Percentiles rank a stretch among this genome's conserved stretches.
Conservation (phyloP, 2,888 invertebrate species). For the Brassicogethes aeneus region DNA sequence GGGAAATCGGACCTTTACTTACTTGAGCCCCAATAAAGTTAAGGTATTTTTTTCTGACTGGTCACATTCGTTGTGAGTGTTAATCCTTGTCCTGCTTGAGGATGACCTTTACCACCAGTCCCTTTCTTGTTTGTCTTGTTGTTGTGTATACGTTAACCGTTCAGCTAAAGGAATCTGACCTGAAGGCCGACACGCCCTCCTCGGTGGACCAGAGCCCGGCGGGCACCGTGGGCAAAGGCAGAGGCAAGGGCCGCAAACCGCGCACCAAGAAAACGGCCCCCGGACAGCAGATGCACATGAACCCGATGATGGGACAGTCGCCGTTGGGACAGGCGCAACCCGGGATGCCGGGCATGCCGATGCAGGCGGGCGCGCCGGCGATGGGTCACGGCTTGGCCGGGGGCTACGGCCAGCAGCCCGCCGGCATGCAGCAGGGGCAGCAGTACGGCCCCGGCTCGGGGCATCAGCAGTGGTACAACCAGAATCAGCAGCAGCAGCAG, state of each 20-base stretch:
- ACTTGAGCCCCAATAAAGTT: too few species aligned
- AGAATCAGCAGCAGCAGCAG: slow-evolving; percentile 39
- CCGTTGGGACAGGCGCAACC: slow-evolving; percentile 19
- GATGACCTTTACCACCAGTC: too few species aligned
- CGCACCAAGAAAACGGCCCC: slow-evolving; percentile 41
- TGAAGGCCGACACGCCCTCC: slow-evolving; percentile 59
- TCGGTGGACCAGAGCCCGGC: slow-evolving; percentile 58
- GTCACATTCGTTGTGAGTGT: too few species aligned
- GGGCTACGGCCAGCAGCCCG: slow-evolving; percentile 24
- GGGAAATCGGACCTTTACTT: too few species aligned
- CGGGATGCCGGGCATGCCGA: slow-evolving; percentile 26
- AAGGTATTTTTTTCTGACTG: too few species aligned
- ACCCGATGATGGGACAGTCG: slow-evolving; percentile 26
- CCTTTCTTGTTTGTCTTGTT: too few species aligned
- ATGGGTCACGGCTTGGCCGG: slow-evolving; percentile 33
- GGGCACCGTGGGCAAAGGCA: slow-evolving; percentile 41
- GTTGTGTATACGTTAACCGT: too few species aligned
- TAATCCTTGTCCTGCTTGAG: too few species aligned
- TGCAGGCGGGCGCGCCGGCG: slow-evolving; percentile 31
- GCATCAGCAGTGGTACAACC: slow-evolving; percentile 53
- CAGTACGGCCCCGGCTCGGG: slow-evolving; percentile 38
- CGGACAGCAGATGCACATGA: slow-evolving; percentile 29
- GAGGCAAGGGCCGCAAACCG: slow-evolving; percentile 46
- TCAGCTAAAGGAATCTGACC: slow-evolving; percentile 49
- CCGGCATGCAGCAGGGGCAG: slow-evolving; percentile 29